phyloP scores from a whole-genome alignment of 2,888 invertebrate species.

The Chrysolina americana region DNA sequence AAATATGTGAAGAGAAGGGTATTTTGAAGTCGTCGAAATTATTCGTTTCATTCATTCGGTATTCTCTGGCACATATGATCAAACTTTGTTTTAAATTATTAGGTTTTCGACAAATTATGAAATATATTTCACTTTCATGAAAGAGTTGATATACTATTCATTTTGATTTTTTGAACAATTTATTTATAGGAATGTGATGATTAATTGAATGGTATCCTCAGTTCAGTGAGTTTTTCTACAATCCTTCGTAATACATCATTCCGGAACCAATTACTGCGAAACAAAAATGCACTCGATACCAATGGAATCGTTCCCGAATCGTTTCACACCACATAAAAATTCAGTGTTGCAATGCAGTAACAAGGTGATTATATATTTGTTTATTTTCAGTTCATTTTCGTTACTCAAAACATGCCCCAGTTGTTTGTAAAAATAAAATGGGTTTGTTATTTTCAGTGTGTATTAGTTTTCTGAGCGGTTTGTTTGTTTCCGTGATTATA shows the following conservation, averaged over 20 bases:
- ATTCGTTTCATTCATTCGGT: no score
- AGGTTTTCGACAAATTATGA: no score
- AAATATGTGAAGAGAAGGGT: no score
- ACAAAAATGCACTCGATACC: slow-evolving; percentile 4
- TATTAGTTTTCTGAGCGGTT: neutral
- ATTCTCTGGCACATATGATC: no score
- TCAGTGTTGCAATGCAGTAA: slow-evolving; percentile 6
- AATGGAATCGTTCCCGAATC: neutral
- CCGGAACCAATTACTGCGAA: neutral
- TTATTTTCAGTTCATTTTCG: slow-evolving; percentile 6
- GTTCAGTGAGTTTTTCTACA: neutral
- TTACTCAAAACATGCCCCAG: slow-evolving; percentile 4
- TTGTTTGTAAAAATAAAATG: slow-evolving; percentile 1
- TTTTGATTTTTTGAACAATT: no score
- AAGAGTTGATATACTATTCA: no score
- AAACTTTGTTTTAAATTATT: no score
- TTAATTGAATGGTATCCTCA: no score
- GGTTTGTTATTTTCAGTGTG: neutral
- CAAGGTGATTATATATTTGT: slow-evolving; percentile 2
- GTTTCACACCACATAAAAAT: slow-evolving; percentile 9
- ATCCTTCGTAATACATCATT: neutral
- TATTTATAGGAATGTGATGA: no score
- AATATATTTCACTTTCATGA: no score
- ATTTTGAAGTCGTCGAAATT: no score
- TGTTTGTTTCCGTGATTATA: neutral